Evolutionary conservation across 2,797 vertebrate genomes (phyloP).

Genomic region (Columba guinea): DNA sequence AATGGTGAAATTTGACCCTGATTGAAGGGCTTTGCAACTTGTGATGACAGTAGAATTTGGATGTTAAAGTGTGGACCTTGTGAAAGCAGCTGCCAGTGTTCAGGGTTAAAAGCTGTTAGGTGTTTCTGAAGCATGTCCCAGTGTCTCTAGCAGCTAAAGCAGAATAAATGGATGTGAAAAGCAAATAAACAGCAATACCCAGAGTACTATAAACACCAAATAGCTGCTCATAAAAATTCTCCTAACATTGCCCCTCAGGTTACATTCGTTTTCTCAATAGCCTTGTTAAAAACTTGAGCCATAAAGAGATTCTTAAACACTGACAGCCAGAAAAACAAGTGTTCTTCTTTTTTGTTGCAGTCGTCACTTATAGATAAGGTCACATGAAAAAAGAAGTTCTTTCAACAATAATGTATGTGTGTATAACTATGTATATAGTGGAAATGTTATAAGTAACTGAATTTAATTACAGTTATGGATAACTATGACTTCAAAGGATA

Average conservation of each 20-base stretch:
- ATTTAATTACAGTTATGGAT: not conserved
- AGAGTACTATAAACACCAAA: constrained; percentile 34
- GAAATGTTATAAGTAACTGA: not conserved
- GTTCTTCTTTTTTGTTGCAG: not conserved
- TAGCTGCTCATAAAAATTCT: constrained; percentile 35
- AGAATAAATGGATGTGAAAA: constrained; percentile 37
- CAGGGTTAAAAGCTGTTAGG: not conserved
- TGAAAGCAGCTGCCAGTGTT: not conserved
- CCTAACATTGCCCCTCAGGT: not conserved
- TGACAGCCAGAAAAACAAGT: not conserved
- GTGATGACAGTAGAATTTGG: not conserved
- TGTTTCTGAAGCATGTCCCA: constrained; percentile 8
- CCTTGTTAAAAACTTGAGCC: not conserved
- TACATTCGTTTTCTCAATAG: constrained; percentile 32
- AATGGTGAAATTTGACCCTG: not conserved
- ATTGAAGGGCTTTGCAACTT: not conserved
- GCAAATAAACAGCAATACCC: not conserved
- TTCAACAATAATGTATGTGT: not conserved
- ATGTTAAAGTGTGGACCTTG: not conserved
- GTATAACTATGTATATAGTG: not conserved
- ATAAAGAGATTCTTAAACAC: not conserved
- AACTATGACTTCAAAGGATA: not conserved
- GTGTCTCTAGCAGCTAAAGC: not conserved
- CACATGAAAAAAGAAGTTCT: not conserved
- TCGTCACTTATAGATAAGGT: not conserved